Percentiles rank a stretch among this genome's conserved stretches.
Conservation (phyloP, 2,797 vertebrate genomes). For the Alectoris magna region DNA sequence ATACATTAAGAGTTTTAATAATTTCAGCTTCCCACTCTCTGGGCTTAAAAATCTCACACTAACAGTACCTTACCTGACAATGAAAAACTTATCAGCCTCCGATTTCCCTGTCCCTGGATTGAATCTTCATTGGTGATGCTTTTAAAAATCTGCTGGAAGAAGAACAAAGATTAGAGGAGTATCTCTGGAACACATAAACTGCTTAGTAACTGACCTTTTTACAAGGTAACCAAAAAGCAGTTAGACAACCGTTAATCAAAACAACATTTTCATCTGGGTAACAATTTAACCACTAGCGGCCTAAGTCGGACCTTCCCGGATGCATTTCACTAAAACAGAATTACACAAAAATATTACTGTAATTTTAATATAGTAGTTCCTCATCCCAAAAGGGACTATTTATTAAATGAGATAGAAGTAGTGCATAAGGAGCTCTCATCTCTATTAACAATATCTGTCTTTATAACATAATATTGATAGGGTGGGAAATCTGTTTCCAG, state of each 20-base stretch:
- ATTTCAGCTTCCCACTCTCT: background rate
- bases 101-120: conserved; percentile 86
- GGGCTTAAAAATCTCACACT: background rate
- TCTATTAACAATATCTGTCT: conserved; percentile 19
- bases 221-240: conserved; percentile 34
- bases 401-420: conserved; percentile 17
- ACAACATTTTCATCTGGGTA: conserved; percentile 22
- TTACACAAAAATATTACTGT: background rate
- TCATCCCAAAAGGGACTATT: background rate
- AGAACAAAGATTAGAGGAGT: conserved; percentile 32
- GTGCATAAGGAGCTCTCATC: background rate
- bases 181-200: background rate
- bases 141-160: conserved; percentile 88
- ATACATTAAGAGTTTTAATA: no score
- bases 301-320: background rate
- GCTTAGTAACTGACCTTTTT: conserved; percentile 7
- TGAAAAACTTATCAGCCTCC: conserved; percentile 95
- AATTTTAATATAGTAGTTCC: conserved; percentile 16
- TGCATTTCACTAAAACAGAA: background rate
- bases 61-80: conserved; percentile 87
- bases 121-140: conserved; percentile 89
- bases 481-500: background rate
- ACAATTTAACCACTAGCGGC: background rate
- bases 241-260: conserved; percentile 47
- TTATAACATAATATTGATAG: background rate